A percentile compares a stretch with the other conserved stretches of the same genome.
phyloP scores from a whole-genome alignment of 2,797 vertebrate species.

The Danio aesculapii region DNA sequence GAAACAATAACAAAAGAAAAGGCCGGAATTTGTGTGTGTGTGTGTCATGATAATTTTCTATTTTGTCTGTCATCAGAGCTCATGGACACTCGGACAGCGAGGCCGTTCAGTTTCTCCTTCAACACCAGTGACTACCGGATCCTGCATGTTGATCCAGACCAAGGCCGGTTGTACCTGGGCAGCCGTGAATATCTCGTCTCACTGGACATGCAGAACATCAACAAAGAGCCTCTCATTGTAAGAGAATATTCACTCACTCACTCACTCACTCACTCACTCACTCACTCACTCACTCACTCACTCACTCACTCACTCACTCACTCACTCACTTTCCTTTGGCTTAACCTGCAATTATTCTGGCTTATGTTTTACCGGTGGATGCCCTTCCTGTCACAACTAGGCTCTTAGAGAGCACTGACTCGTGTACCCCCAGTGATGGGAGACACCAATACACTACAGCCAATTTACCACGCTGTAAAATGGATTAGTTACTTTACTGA shows the following conservation, averaged over 20 bases:
- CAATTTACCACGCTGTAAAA: too few relatives aligned
- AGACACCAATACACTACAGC: too few relatives aligned
- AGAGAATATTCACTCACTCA: constrained; percentile 51
- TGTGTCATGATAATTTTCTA: not conserved
- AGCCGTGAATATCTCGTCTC: constrained; percentile 88
- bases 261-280: not conserved
- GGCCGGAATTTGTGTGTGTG: too few relatives aligned
- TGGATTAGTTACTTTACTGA: too few relatives aligned
- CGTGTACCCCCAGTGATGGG: too few relatives aligned
- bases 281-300: not conserved
- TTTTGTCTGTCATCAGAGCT: constrained; percentile 74
- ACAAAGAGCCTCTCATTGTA: constrained; percentile 89
- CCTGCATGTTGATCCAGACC: constrained; percentile 87
- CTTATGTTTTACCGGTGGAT: too few relatives aligned
- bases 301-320: not conserved
- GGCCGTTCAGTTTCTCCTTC: constrained; percentile 87
- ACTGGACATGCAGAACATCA: constrained; percentile 88
- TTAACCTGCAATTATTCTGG: too few relatives aligned
- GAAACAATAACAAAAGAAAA: too few relatives aligned
- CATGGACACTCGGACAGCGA: constrained; percentile 83
- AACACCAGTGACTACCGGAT: constrained; percentile 89
- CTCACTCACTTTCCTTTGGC: too few relatives aligned
- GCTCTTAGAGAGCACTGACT: too few relatives aligned
- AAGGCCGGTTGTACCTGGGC: constrained; percentile 88
- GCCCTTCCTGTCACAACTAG: too few relatives aligned